Evolutionary conservation across 2,888 invertebrate genomes (phyloP).

Genomic region (Caenorhabditis becei): DNA sequence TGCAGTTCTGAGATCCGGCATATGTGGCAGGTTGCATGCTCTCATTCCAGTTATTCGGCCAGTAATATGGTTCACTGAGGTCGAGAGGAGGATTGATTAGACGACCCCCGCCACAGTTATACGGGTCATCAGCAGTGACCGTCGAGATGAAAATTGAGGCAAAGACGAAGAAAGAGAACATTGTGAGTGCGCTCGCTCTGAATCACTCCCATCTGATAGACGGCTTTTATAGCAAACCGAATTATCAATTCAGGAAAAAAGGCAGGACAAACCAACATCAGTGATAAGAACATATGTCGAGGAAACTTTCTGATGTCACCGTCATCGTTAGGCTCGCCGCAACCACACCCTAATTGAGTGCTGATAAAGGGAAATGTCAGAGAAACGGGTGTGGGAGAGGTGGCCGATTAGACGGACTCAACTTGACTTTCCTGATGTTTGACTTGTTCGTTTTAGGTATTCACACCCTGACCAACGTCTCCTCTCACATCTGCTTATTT

Average conservation of each 20-base stretch:
- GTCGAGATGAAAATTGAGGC: not conserved
- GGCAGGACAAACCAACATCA: no score
- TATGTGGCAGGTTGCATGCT: conserved; percentile 19
- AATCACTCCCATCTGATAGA: not conserved
- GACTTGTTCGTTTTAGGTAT: no score
- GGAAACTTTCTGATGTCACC: no score
- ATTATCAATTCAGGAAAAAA: conserved; percentile 10
- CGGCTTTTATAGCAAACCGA: conserved; percentile 23
- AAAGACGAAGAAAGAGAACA: not conserved
- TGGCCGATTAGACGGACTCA: no score
- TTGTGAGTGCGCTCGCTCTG: not conserved
- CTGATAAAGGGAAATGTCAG: no score
- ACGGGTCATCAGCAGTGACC: conserved; percentile 29
- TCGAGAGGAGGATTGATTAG: conserved; percentile 25
- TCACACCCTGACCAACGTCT: no score
- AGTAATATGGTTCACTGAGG: conserved; percentile 25
- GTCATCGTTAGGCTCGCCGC: no score
- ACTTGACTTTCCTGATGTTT: no score
- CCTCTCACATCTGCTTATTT: no score
- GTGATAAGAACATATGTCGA: no score
- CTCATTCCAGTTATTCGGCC: conserved; percentile 30
- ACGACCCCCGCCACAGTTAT: conserved; percentile 6
- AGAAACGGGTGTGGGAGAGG: no score
- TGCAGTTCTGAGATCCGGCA: conserved; percentile 20
- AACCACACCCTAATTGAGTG: no score